A percentile compares a stretch with the other conserved stretches of the same genome.
Conservation (phyloP, 2,888 invertebrate species). For the Zygaena filipendulae region DNA sequence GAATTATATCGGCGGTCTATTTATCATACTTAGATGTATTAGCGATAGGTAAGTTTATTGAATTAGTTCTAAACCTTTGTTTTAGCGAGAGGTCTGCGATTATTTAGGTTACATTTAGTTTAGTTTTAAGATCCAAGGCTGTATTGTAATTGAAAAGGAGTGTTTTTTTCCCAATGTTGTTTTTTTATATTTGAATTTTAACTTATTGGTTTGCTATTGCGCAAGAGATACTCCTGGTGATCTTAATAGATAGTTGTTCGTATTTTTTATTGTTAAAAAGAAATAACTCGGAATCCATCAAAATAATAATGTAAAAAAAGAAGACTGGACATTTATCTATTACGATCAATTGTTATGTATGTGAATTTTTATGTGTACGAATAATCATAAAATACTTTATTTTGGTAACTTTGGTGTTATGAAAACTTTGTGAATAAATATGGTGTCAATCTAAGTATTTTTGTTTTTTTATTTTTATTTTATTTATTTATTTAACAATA, state of each 20-base stretch:
- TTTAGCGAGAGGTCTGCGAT: conserved; percentile 62
- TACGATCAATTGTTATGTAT: conserved; percentile 44
- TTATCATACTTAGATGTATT: no score
- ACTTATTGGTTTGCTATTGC: conserved; percentile 30
- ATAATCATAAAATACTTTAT: conserved; percentile 57
- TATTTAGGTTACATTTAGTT: conserved; percentile 60
- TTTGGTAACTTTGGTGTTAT: conserved; percentile 68
- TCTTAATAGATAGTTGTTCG: conserved; percentile 38
- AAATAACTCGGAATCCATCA: no score
- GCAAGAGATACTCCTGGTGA: conserved; percentile 49
- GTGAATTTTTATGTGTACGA: conserved; percentile 57
- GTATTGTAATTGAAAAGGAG: conserved; percentile 63
- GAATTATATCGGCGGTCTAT: conserved; percentile 56
- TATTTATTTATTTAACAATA: no score
- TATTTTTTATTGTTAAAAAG: no score
- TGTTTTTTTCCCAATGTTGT: conserved; percentile 47
- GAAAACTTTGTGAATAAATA: conserved; percentile 64
- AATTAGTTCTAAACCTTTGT: no score
- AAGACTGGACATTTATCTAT: no score
- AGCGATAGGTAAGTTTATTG: no score
- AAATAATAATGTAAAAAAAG: no score
- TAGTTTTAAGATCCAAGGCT: conserved; percentile 65
- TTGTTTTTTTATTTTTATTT: no score
- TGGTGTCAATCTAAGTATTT: conserved; percentile 52
- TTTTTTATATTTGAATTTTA: conserved; percentile 23